Percentiles rank a stretch among this genome's conserved stretches.
Conservation (phyloP, 2,888 invertebrate species). For the Amphipyra tragopoginis region DNA sequence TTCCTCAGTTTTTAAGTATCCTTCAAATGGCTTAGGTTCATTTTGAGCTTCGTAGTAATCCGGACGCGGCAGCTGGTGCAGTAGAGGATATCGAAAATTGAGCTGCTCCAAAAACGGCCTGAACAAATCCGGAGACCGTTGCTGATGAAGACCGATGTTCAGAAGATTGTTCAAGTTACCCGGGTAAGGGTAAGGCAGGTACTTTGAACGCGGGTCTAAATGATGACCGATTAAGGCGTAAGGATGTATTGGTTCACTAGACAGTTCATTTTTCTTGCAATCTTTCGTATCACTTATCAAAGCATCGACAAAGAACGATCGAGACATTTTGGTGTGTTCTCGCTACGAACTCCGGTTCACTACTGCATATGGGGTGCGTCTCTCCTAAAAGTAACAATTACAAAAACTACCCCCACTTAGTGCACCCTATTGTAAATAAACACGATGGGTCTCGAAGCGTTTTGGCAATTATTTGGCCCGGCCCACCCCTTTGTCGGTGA, state of each 20-base stretch:
- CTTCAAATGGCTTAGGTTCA: conserved; percentile 73
- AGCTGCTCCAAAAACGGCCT: conserved; percentile 85
- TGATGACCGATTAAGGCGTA: conserved; percentile 80
- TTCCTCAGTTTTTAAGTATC: conserved; percentile 78
- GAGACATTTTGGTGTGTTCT: conserved; percentile 91
- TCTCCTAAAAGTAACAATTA: conserved; percentile 85
- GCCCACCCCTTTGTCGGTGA: conserved; percentile 88
- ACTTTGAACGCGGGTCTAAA: conserved; percentile 81
- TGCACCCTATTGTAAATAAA: conserved; percentile 87
- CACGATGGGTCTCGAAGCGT: conserved; percentile 89
- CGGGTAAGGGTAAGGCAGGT: conserved; percentile 91
- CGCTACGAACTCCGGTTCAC: conserved; percentile 70
- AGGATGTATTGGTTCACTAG: conserved; percentile 81
- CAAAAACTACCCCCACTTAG: conserved; percentile 90
- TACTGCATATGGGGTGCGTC: conserved; percentile 80
- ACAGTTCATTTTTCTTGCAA: conserved; percentile 76
- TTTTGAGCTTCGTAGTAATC: conserved; percentile 73
- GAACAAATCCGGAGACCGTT: conserved; percentile 84
- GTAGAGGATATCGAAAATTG: conserved; percentile 81
- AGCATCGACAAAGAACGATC: conserved; percentile 95
- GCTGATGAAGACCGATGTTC: conserved; percentile 91
- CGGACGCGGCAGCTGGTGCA: conserved; percentile 82
- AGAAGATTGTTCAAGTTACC: conserved; percentile 92
- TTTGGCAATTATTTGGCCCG: conserved; percentile 89
- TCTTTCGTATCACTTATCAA: conserved; percentile 92